phyloP scores from a whole-genome alignment of 1,140 invertebrate species.

The Zophobas atratus region DNA sequence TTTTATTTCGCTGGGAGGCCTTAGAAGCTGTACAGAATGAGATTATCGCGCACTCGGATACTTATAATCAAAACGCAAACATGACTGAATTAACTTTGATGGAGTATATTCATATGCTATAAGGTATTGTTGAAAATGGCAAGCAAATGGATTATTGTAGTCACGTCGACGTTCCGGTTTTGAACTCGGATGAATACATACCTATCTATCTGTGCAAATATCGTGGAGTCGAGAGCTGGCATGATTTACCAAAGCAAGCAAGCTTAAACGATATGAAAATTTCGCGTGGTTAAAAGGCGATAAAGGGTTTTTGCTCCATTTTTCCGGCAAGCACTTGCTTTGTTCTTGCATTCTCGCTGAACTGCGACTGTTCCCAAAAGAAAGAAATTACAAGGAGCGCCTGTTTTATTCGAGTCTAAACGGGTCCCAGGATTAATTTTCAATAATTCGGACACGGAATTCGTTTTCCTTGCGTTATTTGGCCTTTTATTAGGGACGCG shows the following conservation, averaged over 20 bases:
- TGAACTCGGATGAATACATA: slow-evolving; percentile 16
- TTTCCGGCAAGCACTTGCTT: too few species aligned
- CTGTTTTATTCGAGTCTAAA: too few species aligned
- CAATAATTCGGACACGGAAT: too few species aligned
- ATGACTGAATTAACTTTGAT: slow-evolving; percentile 16
- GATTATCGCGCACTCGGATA: neutral
- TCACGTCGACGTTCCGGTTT: slow-evolving; percentile 22
- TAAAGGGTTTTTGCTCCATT: too few species aligned
- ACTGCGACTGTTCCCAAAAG: too few species aligned
- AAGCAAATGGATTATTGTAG: slow-evolving; percentile 38
- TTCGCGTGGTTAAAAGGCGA: neutral
- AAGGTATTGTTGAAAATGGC: slow-evolving; percentile 32
- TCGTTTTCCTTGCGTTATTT: too few species aligned
- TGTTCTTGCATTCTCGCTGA: too few species aligned
- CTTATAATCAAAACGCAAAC: neutral
- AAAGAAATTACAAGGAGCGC: too few species aligned
- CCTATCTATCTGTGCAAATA: slow-evolving; percentile 23
- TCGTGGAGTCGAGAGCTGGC: neutral
- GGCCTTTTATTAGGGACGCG: too few species aligned
- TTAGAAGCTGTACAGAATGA: neutral
- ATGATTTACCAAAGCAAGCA: neutral
- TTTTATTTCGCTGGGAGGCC: neutral
- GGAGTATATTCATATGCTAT: slow-evolving; percentile 7
- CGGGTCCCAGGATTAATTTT: too few species aligned
- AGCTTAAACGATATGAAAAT: slow-evolving; percentile 13